These are phyloP conservation scores for Arion vulgaris DNA, from an alignment of 1,140 invertebrate species.

Conservation along the genomic window DNA sequence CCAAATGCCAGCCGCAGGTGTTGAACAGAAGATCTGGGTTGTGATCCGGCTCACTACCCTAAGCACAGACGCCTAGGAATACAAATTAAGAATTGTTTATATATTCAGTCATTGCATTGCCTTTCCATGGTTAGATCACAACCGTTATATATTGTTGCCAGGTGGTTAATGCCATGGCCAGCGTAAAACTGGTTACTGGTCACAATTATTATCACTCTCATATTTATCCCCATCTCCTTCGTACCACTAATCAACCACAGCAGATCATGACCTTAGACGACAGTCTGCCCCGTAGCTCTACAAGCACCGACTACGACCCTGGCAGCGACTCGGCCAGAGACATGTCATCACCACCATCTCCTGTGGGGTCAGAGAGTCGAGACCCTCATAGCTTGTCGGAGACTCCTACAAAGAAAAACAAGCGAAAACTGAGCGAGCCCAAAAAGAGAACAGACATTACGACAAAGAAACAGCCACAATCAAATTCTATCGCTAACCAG, in stretches of 20 bases:
- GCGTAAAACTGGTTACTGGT: constrained; percentile 20
- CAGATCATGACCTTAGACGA: constrained; percentile 3
- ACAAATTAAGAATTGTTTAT: too few relatives aligned
- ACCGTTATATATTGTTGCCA: neutral
- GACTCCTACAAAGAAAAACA: constrained; percentile 73
- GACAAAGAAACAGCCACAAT: neutral
- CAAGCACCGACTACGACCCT: constrained; percentile 1
- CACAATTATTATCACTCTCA: constrained; percentile 2
- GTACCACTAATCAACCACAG: neutral
- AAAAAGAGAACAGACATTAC: constrained; percentile 68
- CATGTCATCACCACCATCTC: neutral
- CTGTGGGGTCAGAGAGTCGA: neutral
- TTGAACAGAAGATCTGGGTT: too few relatives aligned
- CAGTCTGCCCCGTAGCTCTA: neutral
- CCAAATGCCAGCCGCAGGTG: too few relatives aligned
- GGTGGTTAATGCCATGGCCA: constrained; percentile 33
- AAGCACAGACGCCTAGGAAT: too few relatives aligned
- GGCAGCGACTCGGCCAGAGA: neutral
- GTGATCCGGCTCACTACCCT: too few relatives aligned
- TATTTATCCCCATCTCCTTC: neutral
- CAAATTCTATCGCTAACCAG: neutral
- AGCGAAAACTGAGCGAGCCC: constrained; percentile 83
- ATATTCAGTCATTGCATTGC: too few relatives aligned
- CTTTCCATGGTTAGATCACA: too few relatives aligned
- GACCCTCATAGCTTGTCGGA: constrained; percentile 36